Evolutionary conservation across 2,797 vertebrate genomes (phyloP).

Genomic region (Trachurus trachurus): DNA sequence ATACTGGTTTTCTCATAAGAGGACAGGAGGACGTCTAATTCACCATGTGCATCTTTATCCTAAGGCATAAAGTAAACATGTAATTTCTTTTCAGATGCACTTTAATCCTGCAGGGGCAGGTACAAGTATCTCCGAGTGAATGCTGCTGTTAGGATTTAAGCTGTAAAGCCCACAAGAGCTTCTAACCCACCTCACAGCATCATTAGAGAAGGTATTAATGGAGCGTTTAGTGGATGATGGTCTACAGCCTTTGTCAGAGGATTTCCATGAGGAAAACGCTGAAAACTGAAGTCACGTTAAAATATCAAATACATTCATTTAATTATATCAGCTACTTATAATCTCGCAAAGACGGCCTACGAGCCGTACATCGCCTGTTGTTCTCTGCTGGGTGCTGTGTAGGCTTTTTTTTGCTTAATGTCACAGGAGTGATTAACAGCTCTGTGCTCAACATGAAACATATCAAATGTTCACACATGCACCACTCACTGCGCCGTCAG

Average conservation of each 20-base stretch:
- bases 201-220: neutral
- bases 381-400: neutral
- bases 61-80: neutral
- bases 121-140: neutral
- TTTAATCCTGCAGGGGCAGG: neutral
- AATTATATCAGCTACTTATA: neutral
- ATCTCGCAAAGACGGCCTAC: conserved; percentile 11
- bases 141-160: neutral
- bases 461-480: conserved; percentile 17
- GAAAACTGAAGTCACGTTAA: conserved; percentile 19
- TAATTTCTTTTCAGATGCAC: neutral
- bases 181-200: conserved; percentile 6
- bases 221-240: neutral
- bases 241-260: neutral
- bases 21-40: neutral
- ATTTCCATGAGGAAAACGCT: neutral
- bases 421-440: conserved; percentile 6
- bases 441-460: neutral
- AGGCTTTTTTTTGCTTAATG: neutral
- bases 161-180: conserved; percentile 6
- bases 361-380: neutral
- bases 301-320: conserved; percentile 8
- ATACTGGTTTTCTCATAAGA: conserved; percentile 11
- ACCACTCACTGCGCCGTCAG: neutral
- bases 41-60: neutral